Evolutionary conservation across 2,888 invertebrate genomes (phyloP), one percentile per base, ranked within the genome.

Genomic region (Amphipoea lucens): DNA sequence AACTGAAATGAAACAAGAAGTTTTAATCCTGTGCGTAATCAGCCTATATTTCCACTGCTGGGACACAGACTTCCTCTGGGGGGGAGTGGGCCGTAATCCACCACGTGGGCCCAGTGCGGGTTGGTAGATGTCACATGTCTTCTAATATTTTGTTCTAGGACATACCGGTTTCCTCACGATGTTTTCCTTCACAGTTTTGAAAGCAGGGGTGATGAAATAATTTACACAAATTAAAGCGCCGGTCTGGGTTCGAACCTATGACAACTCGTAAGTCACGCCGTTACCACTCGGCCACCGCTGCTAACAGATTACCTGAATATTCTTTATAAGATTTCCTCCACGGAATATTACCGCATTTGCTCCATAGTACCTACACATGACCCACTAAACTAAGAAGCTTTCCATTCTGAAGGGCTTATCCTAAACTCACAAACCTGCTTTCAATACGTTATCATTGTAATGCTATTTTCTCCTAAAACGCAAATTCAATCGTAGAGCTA

Each of bases 391-490:
- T 68, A 75, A 74, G 36, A 74, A 68, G 62, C n/a, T 57, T 79
- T 62, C 57, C 23, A 48, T 48, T 29, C 74, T 62, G 45, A 45
- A 40, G 29, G 23, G 23, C 4, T n/a, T 42, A 48, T 63, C 45
- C 42, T 69, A 76, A 82, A 76, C 82, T 60, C 76, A 60, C 48
- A 66, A 82, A 76, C 51, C 48, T 36, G 57, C 48, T 81, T 54
- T 51, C 36, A 74, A 62, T 45, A 62, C 9, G 12, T 60, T 36
- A n/a, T 80, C 17, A 60, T 62, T 62, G 5, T 60, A 62, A 36
- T 23, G 6, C 4, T 17, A 40, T 66, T 72, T 45, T n/a, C 62
- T 48, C 62, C 14, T 29, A 42, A 54, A 68, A 70, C 45, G 4
- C 20, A 51, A 42, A 75, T 69, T 54, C 11, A 60, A 51, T 57